Evolutionary conservation across 2,797 vertebrate species (phyloP).

Genomic region (Alexandromys oeconomus): DNA sequence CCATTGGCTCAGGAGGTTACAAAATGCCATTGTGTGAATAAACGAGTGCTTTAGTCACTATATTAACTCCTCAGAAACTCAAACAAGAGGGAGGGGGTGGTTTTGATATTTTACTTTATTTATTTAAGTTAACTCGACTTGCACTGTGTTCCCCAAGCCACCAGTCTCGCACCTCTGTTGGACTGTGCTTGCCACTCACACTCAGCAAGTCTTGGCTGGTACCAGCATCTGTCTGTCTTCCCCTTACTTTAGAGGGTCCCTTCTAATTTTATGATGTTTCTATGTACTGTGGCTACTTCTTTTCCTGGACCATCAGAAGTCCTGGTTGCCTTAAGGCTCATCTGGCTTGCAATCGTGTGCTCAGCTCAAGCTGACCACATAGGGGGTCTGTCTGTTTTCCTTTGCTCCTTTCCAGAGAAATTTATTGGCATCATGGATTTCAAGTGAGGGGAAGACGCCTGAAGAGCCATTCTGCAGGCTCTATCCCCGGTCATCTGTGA

Average conservation of each 20-base stretch:
- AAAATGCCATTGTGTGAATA: background rate
- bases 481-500: background rate
- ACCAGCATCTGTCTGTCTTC: background rate
- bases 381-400: background rate
- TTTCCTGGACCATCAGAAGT: background rate
- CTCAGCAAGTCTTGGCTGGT: background rate
- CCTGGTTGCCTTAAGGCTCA: background rate
- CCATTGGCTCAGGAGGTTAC: background rate
- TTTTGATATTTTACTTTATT: no score
- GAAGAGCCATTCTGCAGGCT: no score
- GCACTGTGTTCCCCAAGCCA: rapidly evolving
- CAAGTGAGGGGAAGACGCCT: background rate
- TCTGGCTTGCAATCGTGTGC: no score
- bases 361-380: background rate
- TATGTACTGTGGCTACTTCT: background rate
- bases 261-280: background rate
- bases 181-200: background rate
- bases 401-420: background rate
- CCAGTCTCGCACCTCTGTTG: rapidly evolving
- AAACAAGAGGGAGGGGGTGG: background rate
- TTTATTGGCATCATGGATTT: background rate
- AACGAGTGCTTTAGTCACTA: background rate
- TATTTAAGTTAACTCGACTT: background rate
- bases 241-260: background rate
- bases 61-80: background rate